These are phyloP conservation scores for Mesembrinibis cayennensis DNA, from an alignment of 2,113 vertebrate species.

Conservation along the genomic window DNA sequence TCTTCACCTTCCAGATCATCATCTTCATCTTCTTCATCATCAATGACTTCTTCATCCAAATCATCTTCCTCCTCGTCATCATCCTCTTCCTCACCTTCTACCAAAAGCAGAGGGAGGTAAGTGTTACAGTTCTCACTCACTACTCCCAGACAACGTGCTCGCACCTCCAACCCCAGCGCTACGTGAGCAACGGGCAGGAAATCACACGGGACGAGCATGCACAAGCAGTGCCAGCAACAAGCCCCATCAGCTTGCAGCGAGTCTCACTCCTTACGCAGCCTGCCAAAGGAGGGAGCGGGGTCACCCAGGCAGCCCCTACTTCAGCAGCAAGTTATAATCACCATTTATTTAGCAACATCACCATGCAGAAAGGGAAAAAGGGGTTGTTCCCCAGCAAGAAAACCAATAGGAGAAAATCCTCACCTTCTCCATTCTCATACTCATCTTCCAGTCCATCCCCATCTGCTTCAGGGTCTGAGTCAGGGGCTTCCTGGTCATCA, in stretches of 20 bases:
- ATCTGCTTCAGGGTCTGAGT: constrained; percentile 72
- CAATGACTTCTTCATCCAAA: constrained; percentile 75
- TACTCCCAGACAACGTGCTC: neutral
- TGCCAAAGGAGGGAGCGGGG: fast-evolving
- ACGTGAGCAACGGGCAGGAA: neutral
- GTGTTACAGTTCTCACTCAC: fast-evolving
- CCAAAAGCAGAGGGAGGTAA: neutral
- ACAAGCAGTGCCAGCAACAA: neutral
- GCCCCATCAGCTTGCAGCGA: neutral
- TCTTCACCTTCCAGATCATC: constrained; percentile 78
- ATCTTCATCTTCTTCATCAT: constrained; percentile 81
- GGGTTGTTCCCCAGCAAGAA: neutral
- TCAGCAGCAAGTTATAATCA: neutral
- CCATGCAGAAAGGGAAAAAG: neutral
- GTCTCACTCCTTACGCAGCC: neutral
- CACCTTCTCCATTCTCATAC: constrained; percentile 71
- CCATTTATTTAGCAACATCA: neutral
- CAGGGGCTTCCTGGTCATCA: constrained; percentile 80
- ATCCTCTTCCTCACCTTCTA: constrained; percentile 70
- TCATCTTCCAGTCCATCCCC: constrained; percentile 70
- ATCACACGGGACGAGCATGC: neutral
- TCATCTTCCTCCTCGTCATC: constrained; percentile 64
- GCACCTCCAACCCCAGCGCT: neutral
- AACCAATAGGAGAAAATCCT: constrained; percentile 8
- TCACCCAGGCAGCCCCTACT: neutral